A percentile compares a stretch with the other conserved stretches of the same genome.
Conservation (phyloP, 2,888 invertebrate species). For the Theretra japonica region DNA sequence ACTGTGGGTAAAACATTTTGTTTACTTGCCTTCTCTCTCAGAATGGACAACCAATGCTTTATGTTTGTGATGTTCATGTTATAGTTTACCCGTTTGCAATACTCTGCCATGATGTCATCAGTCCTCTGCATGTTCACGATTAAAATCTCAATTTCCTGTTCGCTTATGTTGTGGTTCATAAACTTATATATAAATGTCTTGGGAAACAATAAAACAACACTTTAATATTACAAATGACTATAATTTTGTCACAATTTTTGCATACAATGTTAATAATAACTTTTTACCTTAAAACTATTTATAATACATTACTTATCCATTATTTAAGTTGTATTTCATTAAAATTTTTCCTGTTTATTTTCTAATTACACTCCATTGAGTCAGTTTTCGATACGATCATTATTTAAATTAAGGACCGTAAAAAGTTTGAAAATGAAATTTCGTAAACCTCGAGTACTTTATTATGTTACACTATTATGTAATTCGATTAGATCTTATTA, state of each 20-base stretch:
- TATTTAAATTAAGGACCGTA: constrained; percentile 66
- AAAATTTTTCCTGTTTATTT: constrained; percentile 82
- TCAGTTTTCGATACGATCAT: constrained; percentile 71
- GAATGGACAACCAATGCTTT: too few species aligned
- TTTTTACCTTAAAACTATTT: constrained; percentile 83
- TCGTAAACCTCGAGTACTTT: constrained; percentile 73
- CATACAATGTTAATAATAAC: constrained; percentile 86
- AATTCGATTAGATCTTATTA: constrained; percentile 84
- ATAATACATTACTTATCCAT: constrained; percentile 84
- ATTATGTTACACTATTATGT: constrained; percentile 80
- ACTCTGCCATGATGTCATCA: not conserved
- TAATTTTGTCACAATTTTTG: constrained; percentile 86
- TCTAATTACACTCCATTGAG: constrained; percentile 80
- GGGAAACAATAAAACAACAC: constrained; percentile 73
- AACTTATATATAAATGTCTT: not conserved
- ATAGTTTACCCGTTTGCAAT: too few species aligned
- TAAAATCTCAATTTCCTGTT: not conserved
- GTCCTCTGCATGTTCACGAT: not conserved
- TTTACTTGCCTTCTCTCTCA: too few species aligned
- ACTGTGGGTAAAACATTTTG: too few species aligned
- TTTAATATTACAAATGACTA: constrained; percentile 86
- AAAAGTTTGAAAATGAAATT: constrained; percentile 72
- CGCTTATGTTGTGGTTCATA: not conserved
- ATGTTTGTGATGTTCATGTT: too few species aligned
- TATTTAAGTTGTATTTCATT: constrained; percentile 80